Conservation (phyloP, 2,888 invertebrate species). For the Apodemia zela region DNA sequence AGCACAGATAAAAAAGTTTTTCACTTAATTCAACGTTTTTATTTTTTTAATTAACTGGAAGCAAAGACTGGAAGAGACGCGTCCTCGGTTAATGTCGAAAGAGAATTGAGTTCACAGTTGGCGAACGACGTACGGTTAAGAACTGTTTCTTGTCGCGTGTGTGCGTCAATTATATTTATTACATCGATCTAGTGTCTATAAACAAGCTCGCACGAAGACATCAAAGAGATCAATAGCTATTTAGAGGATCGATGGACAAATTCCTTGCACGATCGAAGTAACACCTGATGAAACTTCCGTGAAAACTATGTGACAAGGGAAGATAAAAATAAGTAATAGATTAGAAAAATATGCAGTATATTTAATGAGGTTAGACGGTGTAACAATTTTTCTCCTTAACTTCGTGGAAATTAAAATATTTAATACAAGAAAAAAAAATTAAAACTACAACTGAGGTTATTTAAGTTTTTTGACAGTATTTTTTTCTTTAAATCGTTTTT, state of each 20-base stretch:
- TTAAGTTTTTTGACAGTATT: too few relatives aligned
- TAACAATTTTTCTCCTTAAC: too few relatives aligned
- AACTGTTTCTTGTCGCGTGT: slow-evolving; percentile 60
- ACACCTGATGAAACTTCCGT: slow-evolving; percentile 28
- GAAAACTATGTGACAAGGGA: slow-evolving; percentile 29
- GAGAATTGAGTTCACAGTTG: slow-evolving; percentile 69
- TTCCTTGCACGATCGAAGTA: slow-evolving; percentile 31
- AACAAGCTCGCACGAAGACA: slow-evolving; percentile 63
- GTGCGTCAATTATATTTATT: slow-evolving; percentile 78
- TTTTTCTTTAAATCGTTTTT: too few relatives aligned
- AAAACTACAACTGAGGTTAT: too few relatives aligned
- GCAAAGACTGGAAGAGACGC: slow-evolving; percentile 55
- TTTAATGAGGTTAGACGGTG: too few relatives aligned
- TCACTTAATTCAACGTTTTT: slow-evolving; percentile 32
- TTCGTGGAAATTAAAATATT: too few relatives aligned
- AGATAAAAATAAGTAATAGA: slow-evolving; percentile 20
- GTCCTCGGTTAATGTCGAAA: slow-evolving; percentile 68
- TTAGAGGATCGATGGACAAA: slow-evolving; percentile 53
- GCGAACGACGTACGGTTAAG: slow-evolving; percentile 57
- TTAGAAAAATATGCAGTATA: neutral
- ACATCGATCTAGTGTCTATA: slow-evolving; percentile 65
- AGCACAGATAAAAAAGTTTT: slow-evolving; percentile 11
- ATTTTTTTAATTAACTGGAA: slow-evolving; percentile 36
- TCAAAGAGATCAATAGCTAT: slow-evolving; percentile 75
- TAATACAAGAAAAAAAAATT: too few relatives aligned